phyloP scores from a whole-genome alignment of 2,797 vertebrate genomes.

The Protonibea diacanthus region DNA sequence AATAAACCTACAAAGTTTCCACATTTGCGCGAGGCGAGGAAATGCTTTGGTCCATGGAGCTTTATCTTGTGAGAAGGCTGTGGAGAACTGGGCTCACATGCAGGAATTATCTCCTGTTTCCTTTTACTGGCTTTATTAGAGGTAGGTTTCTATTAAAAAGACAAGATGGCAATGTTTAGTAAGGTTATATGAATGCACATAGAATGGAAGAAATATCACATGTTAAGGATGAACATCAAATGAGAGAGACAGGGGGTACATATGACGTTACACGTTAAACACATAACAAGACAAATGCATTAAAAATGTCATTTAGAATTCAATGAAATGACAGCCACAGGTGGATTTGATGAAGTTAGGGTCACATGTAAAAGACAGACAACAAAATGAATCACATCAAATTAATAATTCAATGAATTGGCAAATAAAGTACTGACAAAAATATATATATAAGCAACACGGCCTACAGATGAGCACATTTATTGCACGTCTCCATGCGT shows the following conservation, averaged over 20 bases:
- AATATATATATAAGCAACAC: conserved; percentile 5
- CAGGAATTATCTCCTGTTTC: conserved; percentile 72
- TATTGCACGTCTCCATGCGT: conserved; percentile 36
- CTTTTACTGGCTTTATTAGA: conserved; percentile 81
- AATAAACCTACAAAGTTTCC: conserved; percentile 78
- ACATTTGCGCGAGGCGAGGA: conserved; percentile 77
- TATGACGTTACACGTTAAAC: conserved; percentile 26
- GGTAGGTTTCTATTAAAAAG: conserved; percentile 82
- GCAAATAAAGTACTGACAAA: conserved; percentile 9
- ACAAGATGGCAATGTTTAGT: conserved; percentile 77
- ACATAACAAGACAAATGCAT: conserved; percentile 12
- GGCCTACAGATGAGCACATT: conserved; percentile 36
- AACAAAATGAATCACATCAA: conserved; percentile 22
- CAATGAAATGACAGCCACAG: conserved; percentile 11
- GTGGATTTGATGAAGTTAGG: conserved; percentile 27
- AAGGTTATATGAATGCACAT: conserved; percentile 57
- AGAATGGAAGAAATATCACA: conserved; percentile 42
- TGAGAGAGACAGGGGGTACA: conserved; percentile 9
- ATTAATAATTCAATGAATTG: conserved; percentile 19
- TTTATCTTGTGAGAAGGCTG: conserved; percentile 75
- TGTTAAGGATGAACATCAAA: conserved; percentile 23
- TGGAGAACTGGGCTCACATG: conserved; percentile 71
- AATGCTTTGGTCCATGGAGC: conserved; percentile 81
- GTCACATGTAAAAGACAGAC: conserved; percentile 12
- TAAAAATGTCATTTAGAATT: conserved; percentile 9